These are phyloP conservation scores for Miltochrista miniata DNA, from an alignment of 2,888 invertebrate species.

Conservation along the genomic window DNA sequence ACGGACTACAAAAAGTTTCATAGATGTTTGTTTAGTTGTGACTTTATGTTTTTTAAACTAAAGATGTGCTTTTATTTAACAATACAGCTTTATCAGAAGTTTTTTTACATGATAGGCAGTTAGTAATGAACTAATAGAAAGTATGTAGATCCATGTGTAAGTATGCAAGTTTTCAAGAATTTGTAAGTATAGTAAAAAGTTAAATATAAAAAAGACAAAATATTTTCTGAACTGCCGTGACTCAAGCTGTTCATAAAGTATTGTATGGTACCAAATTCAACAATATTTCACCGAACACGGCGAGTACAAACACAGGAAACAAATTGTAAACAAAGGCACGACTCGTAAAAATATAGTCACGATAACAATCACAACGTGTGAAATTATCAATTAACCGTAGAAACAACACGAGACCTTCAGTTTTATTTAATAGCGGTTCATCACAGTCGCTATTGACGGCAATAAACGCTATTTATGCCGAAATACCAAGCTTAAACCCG, in stretches of 20 bases:
- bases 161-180: background rate
- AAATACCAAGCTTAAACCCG: conserved; percentile 65
- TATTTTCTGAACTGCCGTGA: conserved; percentile 7
- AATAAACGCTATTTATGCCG: conserved; percentile 56
- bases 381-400: conserved; percentile 43
- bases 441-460: conserved; percentile 46
- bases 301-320: conserved; percentile 72
- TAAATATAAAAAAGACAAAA: background rate
- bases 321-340: conserved; percentile 74
- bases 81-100: too few relatives aligned
- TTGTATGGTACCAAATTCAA: conserved; percentile 38
- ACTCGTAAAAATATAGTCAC: conserved; percentile 56
- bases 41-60: background rate
- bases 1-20: conserved; percentile 17
- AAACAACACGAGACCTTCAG: conserved; percentile 41
- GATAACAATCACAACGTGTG: conserved; percentile 41
- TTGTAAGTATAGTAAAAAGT: background rate
- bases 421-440: conserved; percentile 41
- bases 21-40: background rate
- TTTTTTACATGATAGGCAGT: background rate
- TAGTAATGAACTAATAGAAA: background rate
- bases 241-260: conserved; percentile 20
- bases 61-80: background rate
- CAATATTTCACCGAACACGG: conserved; percentile 61
- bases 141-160: background rate